Conservation (phyloP, 1,140 invertebrate species). For the Goniozus legneri region DNA sequence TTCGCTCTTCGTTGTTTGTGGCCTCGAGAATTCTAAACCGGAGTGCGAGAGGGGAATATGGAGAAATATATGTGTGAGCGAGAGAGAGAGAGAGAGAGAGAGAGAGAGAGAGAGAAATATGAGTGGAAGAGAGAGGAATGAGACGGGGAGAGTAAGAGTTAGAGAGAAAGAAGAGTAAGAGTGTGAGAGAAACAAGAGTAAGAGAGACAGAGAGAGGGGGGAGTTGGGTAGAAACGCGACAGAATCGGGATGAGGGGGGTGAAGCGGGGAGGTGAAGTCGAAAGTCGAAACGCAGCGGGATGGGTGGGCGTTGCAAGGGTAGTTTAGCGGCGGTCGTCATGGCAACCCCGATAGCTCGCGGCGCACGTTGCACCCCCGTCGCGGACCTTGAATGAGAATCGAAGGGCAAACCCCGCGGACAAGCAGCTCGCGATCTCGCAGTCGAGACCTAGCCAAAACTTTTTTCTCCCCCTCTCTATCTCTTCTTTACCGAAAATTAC, state of each 20-base stretch:
- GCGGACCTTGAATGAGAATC: constrained; percentile 51
- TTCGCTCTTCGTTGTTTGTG: no score
- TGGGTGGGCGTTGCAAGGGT: constrained; percentile 49
- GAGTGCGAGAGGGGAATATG: no score
- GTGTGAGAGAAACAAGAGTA: neutral
- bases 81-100: no score
- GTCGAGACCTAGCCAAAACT: neutral
- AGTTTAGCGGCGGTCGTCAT: constrained; percentile 54
- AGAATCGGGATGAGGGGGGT: no score
- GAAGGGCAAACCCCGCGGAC: constrained; percentile 40
- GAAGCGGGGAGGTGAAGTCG: constrained; percentile 32
- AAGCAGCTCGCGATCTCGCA: no score
- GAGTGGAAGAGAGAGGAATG: neutral
- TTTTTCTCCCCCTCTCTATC: no score
- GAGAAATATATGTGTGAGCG: no score
- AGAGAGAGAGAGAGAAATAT: no score
- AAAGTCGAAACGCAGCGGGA: constrained; percentile 37
- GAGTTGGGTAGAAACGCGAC: neutral
- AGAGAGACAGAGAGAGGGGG: neutral
- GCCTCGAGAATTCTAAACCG: no score
- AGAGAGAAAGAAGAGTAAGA: neutral
- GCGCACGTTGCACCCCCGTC: constrained; percentile 48
- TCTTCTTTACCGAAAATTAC: no score
- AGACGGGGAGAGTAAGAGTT: neutral
- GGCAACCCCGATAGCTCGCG: constrained; percentile 47